Evolutionary conservation across 1,140 invertebrate species (phyloP).

Genomic region (Heliconius hewitsoni): DNA sequence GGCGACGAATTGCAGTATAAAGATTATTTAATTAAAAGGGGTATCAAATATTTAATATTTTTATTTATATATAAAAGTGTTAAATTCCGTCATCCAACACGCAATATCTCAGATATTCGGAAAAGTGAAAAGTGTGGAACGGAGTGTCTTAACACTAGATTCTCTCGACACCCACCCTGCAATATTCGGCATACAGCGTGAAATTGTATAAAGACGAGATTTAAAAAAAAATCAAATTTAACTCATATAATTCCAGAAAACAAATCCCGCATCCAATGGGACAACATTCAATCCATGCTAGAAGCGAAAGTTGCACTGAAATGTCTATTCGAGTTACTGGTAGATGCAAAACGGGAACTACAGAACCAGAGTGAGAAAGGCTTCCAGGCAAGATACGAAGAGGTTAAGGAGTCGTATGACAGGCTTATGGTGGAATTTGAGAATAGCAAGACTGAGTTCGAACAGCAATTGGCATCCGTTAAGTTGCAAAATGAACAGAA

Average conservation of each 20-base stretch:
- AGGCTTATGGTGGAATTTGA: constrained; percentile 66
- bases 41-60: no score
- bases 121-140: no score
- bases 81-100: no score
- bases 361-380: constrained; percentile 74
- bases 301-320: constrained; percentile 85
- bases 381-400: constrained; percentile 77
- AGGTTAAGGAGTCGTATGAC: constrained; percentile 78
- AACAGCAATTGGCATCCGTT: constrained; percentile 56
- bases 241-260: constrained; percentile 75
- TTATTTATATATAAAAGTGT: no score
- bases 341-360: constrained; percentile 79
- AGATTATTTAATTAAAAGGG: no score
- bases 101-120: no score
- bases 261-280: constrained; percentile 83
- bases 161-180: no score
- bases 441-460: constrained; percentile 61
- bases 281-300: constrained; percentile 84
- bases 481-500: constrained; percentile 69
- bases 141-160: no score
- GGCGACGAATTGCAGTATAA: no score
- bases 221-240: no score
- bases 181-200: no score
- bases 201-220: no score
- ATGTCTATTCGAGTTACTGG: constrained; percentile 82